Percentiles rank a stretch among this genome's conserved stretches.
Evolutionary conservation across 2,113 vertebrate genomes (phyloP).

Genomic region (Carettochelys insculpta): DNA sequence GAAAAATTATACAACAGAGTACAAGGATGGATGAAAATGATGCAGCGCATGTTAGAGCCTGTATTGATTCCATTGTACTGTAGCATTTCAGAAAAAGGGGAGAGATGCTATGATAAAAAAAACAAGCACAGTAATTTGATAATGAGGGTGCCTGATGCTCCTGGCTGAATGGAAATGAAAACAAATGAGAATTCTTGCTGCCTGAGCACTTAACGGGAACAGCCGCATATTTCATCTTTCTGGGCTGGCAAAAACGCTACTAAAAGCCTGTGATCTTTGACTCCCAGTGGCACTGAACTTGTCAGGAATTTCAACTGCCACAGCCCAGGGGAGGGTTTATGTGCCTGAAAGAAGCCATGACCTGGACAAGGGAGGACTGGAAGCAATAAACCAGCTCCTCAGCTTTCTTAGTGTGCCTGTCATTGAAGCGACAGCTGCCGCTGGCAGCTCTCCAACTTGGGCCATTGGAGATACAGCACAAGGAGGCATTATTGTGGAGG

Average conservation of each 20-base stretch:
- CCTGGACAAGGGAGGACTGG: slow-evolving; percentile 16
- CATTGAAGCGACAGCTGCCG: background rate
- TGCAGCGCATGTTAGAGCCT: background rate
- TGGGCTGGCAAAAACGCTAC: background rate
- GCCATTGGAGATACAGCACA: background rate
- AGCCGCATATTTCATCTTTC: background rate
- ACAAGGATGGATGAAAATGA: background rate
- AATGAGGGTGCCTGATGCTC: background rate
- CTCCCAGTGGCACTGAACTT: slow-evolving; percentile 8
- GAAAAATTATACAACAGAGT: background rate
- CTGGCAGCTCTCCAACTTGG: background rate
- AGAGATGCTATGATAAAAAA: background rate
- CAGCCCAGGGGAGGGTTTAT: background rate
- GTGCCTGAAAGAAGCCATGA: slow-evolving; percentile 47
- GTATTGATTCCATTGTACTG: background rate
- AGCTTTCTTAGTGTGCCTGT: slow-evolving; percentile 4
- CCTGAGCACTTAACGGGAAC: background rate
- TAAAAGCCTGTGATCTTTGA: background rate
- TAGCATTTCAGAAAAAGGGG: background rate
- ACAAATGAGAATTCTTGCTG: background rate
- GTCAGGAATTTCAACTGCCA: slow-evolving; percentile 35
- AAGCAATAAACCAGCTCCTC: background rate
- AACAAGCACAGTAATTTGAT: background rate
- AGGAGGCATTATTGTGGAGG: background rate
- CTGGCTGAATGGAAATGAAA: background rate